Conservation (phyloP, 2,888 invertebrate species). For the Cancer borealis region DNA sequence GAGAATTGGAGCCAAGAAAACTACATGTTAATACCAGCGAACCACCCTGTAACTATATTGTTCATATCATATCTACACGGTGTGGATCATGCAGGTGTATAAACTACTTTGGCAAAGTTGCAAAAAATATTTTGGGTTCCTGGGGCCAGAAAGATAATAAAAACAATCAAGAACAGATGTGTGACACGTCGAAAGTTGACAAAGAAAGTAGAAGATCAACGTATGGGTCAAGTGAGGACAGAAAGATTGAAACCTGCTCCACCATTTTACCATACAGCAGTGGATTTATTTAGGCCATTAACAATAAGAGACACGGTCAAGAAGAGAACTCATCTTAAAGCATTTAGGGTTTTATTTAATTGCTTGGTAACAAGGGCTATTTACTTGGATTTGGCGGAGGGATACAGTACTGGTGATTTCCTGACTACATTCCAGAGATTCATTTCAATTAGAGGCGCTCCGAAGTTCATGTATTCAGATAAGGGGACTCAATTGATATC, state of each 20-base stretch:
- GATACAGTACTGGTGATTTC: conserved; percentile 42
- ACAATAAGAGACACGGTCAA: conserved; percentile 55
- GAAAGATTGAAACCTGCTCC: conserved; percentile 51
- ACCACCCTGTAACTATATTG: conserved; percentile 51
- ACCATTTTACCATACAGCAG: conserved; percentile 52
- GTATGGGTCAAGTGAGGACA: conserved; percentile 29
- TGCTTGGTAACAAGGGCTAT: conserved; percentile 53
- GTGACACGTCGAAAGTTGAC: not conserved
- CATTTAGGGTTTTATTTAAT: conserved; percentile 49
- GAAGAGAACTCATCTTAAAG: conserved; percentile 30
- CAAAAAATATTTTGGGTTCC: conserved; percentile 60
- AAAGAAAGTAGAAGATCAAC: not conserved
- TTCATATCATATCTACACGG: conserved; percentile 44
- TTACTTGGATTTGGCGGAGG: conserved; percentile 49
- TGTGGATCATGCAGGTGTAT: conserved; percentile 48
- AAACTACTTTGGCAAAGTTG: conserved; percentile 47
- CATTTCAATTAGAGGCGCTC: not conserved
- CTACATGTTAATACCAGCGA: conserved; percentile 38
- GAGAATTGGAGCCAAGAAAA: conserved; percentile 55
- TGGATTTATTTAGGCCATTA: no score
- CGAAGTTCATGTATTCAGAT: no score
- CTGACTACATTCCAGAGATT: conserved; percentile 48
- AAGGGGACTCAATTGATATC: no score
- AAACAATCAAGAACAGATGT: conserved; percentile 44
- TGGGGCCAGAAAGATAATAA: conserved; percentile 43